Conservation (phyloP, 2,797 vertebrate genomes). For the Siniperca undulata region DNA sequence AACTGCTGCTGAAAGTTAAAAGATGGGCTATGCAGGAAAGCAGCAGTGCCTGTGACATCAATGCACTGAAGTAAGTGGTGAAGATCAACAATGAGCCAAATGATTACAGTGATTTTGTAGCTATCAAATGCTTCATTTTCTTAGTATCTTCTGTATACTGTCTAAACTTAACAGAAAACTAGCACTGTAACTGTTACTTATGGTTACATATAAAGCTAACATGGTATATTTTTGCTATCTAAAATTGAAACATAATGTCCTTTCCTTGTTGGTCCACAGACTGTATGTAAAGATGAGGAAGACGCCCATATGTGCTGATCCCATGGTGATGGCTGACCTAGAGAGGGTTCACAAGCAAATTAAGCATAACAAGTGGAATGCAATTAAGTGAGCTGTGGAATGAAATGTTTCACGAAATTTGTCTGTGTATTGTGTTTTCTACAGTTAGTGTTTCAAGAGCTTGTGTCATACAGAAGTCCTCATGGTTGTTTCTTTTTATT, state of each 20-base stretch:
- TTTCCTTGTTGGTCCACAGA: conserved; percentile 55
- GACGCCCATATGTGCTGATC: conserved; percentile 59
- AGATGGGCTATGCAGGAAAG: conserved; percentile 25
- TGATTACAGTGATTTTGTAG: neutral
- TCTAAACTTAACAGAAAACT: neutral
- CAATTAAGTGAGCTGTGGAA: neutral
- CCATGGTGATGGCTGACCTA: rapidly evolving
- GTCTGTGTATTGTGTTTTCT: neutral
- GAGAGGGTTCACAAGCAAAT: rapidly evolving
- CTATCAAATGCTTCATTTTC: neutral
- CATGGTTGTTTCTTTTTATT: neutral
- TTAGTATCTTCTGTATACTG: no score
- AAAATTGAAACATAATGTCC: neutral
- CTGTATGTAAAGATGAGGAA: neutral
- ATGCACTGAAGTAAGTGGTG: conserved; percentile 75
- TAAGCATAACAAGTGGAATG: neutral
- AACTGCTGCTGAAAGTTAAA: rapidly evolving
- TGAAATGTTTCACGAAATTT: neutral
- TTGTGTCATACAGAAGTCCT: neutral
- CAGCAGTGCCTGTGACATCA: conserved; percentile 72
- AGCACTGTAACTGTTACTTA: neutral
- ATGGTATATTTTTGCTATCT: neutral
- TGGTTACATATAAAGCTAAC: neutral
- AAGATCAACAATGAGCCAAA: neutral
- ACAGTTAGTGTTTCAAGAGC: conserved; percentile 3